phyloP scores from a whole-genome alignment of 1,140 invertebrate genomes.

The Temnothorax curvispinosus region DNA sequence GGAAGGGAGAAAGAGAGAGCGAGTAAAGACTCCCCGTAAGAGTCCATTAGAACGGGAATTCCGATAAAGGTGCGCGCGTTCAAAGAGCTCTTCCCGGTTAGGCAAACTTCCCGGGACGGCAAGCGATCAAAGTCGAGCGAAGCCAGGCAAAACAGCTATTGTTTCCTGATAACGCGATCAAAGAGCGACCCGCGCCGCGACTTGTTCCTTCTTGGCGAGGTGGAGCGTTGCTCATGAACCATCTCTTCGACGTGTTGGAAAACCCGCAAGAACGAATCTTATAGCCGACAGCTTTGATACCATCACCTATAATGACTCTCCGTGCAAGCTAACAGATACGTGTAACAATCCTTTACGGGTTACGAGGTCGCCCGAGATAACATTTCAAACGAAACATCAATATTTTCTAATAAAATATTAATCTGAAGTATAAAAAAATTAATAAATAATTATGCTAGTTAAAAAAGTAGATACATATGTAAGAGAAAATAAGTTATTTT shows the following conservation, averaged over 20 bases:
- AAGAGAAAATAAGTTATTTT: neutral
- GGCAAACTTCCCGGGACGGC: conserved; percentile 67
- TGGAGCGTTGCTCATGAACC: conserved; percentile 44
- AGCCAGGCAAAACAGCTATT: conserved; percentile 72
- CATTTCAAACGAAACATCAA: neutral
- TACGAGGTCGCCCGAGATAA: neutral
- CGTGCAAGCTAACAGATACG: neutral
- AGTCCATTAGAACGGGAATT: conserved; percentile 69
- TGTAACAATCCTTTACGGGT: neutral
- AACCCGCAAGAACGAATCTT: conserved; percentile 60
- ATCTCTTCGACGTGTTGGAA: conserved; percentile 23
- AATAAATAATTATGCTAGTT: neutral
- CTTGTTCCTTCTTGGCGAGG: conserved; percentile 36
- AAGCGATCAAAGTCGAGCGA: conserved; percentile 69
- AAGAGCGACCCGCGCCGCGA: conserved; percentile 48
- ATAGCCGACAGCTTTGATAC: conserved; percentile 45
- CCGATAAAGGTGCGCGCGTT: conserved; percentile 67
- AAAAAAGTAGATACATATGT: neutral
- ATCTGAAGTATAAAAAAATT: neutral
- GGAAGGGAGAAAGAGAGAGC: neutral
- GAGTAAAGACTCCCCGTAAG: conserved; percentile 53
- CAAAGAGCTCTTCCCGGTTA: conserved; percentile 64
- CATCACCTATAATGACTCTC: conserved; percentile 29
- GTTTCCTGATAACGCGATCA: conserved; percentile 70
- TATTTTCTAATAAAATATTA: neutral